Base-by-base conservation (phyloP, 2,113 vertebrate species). In the Larimichthys polyactis region DNA sequence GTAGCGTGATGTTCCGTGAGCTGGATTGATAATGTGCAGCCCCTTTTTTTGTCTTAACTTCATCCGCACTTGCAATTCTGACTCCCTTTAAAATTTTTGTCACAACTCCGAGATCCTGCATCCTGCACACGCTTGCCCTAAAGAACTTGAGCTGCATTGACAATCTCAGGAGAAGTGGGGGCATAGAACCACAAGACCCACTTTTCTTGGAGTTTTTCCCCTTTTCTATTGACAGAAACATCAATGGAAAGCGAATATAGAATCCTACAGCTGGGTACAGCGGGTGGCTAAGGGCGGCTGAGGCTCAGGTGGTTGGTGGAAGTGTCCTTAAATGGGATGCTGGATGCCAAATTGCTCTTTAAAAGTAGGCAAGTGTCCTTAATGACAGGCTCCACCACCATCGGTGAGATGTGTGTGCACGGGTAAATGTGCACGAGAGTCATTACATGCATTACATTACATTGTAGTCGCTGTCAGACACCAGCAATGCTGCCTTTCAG, bases 391-490 rank as follows among this genome's bases (percentile, higher is more conserved):
- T 57, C 36, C 4, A 12, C 58, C 46, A 8, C 65, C 62, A 51
- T 80, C 48, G 43, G 49, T 9, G 14, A 5, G 48, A 16, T 66
- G 58, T 29, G 24, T 29, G 51, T 36, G 54, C 44, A 62, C 24
- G 71, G 48, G 3, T 46, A 22, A 29, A 63, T 71, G 44, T 29
- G 46, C 78, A 73, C 22, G 22, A 54, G 63, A 44, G 68, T 73
- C 76, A 54, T 84, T 86, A 66, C 44, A 46, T 75, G 46, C 27
- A 68, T 79, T 77, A 51, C 49, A 62, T 78, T 74, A 71, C 49
- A 49, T 65, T 22, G 27, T 57, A 46, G 70, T 88, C 64, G 79
- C 40, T 44, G 62, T 77, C 62, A 60, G 70, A 82, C 81, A 87
- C 75, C 22, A 62, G 59, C 71, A 5, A 40, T n/a, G 57, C 83